Evolutionary conservation across 2,888 invertebrate species (phyloP).

Genomic region (Agrilus mali): DNA sequence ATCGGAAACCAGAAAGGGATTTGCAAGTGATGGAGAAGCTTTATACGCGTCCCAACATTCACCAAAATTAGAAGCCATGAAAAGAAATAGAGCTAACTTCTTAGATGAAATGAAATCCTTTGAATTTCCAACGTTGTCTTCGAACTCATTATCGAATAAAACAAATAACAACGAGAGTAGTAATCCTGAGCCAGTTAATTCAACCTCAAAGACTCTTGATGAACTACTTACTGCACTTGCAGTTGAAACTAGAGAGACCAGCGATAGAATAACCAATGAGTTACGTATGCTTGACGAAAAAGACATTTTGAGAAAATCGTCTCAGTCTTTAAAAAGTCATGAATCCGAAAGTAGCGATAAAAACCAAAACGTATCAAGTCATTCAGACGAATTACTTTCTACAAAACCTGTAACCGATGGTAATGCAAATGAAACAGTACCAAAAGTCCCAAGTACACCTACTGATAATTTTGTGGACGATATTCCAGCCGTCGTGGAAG

Average conservation of each 20-base stretch:
- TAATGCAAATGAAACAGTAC: too few relatives aligned
- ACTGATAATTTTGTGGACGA: neutral
- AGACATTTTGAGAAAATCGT: constrained; percentile 8
- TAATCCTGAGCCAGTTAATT: neutral
- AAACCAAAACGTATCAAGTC: constrained; percentile 1
- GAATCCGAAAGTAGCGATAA: constrained; percentile 24
- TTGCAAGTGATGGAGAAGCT: constrained; percentile 31
- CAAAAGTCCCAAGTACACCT: too few relatives aligned
- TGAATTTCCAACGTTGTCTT: constrained; percentile 13
- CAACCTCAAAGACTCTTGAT: constrained; percentile 39
- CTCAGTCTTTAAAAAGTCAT: neutral
- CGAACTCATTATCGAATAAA: constrained; percentile 3
- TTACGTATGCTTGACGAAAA: constrained; percentile 29
- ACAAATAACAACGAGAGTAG: constrained; percentile 1
- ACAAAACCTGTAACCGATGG: too few relatives aligned
- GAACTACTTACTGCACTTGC: constrained; percentile 62
- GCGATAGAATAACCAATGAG: constrained; percentile 49
- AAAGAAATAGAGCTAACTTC: constrained; percentile 28
- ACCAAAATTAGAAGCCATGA: constrained; percentile 20
- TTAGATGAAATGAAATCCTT: constrained; percentile 23
- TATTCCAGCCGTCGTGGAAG: neutral
- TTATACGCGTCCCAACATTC: constrained; percentile 10
- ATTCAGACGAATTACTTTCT: too few relatives aligned
- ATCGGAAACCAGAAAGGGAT: constrained; percentile 26
- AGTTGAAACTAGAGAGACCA: constrained; percentile 63